phyloP scores from a whole-genome alignment of 2,113 vertebrate genomes.

The Corapipo altera region DNA sequence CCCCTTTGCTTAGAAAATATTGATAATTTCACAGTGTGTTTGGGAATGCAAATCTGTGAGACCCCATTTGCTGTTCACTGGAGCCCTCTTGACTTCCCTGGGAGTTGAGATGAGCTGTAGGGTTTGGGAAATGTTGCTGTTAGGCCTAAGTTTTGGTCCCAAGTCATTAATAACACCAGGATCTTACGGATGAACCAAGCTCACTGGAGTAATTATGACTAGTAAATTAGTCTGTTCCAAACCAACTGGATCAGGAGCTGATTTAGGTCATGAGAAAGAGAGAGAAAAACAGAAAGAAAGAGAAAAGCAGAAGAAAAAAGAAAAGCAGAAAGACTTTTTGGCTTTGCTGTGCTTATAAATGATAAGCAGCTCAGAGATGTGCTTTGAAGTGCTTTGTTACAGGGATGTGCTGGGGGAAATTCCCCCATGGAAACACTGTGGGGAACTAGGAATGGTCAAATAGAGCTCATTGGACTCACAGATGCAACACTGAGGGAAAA shows the following conservation, averaged over 20 bases:
- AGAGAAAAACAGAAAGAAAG: not conserved
- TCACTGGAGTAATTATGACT: not conserved
- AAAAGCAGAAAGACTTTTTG: not conserved
- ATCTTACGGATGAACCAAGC: not conserved
- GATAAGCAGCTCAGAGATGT: not conserved
- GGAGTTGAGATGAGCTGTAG: not conserved
- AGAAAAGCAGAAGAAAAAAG: not conserved
- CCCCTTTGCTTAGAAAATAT: not conserved
- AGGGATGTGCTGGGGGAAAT: not conserved
- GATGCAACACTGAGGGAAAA: not conserved
- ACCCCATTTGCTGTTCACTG: not conserved
- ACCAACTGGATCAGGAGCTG: not conserved
- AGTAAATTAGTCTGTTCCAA: not conserved
- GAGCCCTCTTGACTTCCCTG: not conserved
- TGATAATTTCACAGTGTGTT: not conserved
- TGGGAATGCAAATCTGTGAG: not conserved
- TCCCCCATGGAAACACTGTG: not conserved
- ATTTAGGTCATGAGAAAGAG: not conserved
- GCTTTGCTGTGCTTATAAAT: not conserved
- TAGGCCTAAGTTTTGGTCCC: not conserved
- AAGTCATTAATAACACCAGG: not conserved
- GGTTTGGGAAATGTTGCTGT: not conserved
- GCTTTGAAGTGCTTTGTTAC: not conserved
- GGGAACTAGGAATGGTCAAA: not conserved
- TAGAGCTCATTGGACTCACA: not conserved